A percentile compares a stretch with the other conserved stretches of the same genome.
These are phyloP conservation scores for Platichthys stellatus DNA, from an alignment of 2,113 vertebrate genomes.

Conservation along the genomic window DNA sequence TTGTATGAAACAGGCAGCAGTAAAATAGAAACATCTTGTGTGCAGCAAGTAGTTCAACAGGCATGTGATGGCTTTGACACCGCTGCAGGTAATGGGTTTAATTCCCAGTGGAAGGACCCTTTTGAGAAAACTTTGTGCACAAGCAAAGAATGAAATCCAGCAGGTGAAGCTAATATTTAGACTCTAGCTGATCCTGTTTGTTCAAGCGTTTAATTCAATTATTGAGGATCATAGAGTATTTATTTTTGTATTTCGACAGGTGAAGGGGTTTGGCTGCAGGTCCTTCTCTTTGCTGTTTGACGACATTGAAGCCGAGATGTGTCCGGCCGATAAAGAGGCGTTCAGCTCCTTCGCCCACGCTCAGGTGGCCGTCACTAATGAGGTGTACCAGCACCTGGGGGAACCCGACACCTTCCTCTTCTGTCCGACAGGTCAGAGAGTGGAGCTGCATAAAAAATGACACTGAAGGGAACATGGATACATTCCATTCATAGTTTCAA, in stretches of 20 bases:
- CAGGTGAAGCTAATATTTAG: background rate
- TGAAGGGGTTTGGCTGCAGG: conserved; percentile 92
- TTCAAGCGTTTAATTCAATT: background rate
- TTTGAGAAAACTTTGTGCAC: background rate
- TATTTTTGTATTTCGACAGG: conserved; percentile 63
- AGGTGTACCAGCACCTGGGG: conserved; percentile 91
- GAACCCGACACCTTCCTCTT: conserved; percentile 95
- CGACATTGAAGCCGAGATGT: conserved; percentile 98
- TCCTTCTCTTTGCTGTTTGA: conserved; percentile 97
- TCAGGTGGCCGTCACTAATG: conserved; percentile 93
- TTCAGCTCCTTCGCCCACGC: conserved; percentile 97
- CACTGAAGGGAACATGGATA: too few relatives aligned
- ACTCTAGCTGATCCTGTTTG: background rate
- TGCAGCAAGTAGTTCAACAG: conserved; percentile 9
- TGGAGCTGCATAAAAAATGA: rapidly evolving
- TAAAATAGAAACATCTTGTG: background rate
- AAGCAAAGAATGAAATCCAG: background rate
- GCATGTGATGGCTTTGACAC: background rate
- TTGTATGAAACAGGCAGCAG: conserved; percentile 11
- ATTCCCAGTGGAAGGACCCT: background rate
- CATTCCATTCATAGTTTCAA: background rate
- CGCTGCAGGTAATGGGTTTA: background rate
- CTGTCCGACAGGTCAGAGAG: conserved; percentile 91
- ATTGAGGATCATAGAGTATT: background rate
- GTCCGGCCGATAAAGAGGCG: conserved; percentile 92